Conservation (phyloP, 2,113 vertebrate genomes). For the Jacana jacana region DNA sequence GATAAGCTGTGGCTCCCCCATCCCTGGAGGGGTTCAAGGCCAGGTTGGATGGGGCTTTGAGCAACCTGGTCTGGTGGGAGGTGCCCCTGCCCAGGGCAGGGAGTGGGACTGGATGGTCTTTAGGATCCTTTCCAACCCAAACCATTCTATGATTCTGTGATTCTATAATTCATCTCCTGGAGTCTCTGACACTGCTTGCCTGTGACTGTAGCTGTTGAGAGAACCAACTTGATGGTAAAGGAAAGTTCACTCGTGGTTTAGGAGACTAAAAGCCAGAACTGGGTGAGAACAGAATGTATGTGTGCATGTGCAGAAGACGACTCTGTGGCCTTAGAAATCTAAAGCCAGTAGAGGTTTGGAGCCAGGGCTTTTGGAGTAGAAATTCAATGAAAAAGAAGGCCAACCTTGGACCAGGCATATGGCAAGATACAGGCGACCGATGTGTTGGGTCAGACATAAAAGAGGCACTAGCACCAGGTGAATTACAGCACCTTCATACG, state of each 20-base stretch:
- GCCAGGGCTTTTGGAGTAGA: not conserved
- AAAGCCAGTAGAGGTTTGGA: not conserved
- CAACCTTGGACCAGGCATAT: not conserved
- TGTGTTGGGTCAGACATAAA: accelerated
- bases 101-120: no score
- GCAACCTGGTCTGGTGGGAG: no score
- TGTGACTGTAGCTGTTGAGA: not conserved
- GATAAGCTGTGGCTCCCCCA: no score
- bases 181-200: not conserved
- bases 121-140: no score
- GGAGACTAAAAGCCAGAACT: not conserved
- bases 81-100: no score
- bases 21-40: no score
- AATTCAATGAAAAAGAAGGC: not conserved
- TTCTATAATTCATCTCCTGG: not conserved
- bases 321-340: not conserved
- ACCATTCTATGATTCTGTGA: no score
- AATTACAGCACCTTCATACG: not conserved
- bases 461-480: not conserved
- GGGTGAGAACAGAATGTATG: not conserved
- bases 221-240: not conserved
- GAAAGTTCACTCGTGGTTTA: not conserved
- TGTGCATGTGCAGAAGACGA: not conserved
- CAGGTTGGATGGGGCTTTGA: no score
- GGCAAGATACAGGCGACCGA: not conserved